Percentiles rank a stretch among this genome's conserved stretches.
phyloP scores from a whole-genome alignment of 2,113 vertebrate species.

The Miniopterus natalensis region DNA sequence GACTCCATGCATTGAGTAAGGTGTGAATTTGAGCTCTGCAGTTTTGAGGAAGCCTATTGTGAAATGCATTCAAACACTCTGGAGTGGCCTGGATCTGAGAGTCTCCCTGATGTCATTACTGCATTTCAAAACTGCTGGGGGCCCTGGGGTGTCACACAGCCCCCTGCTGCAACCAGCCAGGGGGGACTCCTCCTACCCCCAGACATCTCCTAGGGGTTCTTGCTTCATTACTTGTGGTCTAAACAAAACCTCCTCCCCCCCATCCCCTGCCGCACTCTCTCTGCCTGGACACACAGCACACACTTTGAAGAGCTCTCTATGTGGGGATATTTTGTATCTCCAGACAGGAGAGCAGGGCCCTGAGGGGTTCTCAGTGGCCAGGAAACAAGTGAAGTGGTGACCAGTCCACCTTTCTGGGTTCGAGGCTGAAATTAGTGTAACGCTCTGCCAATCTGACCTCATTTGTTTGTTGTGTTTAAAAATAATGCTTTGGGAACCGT shows the following conservation, averaged over 20 bases:
- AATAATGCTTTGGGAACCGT: conserved; percentile 70
- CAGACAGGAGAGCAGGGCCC: accelerated
- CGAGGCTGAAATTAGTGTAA: conserved; percentile 70
- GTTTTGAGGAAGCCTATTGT: conserved; percentile 93
- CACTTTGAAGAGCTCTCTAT: not conserved
- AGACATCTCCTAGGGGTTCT: too few relatives aligned
- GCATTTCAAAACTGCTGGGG: conserved; percentile 90
- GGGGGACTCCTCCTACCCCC: accelerated
- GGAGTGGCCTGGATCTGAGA: conserved; percentile 91
- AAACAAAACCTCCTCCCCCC: not conserved
- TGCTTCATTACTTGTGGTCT: too few relatives aligned
- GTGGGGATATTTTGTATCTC: not conserved
- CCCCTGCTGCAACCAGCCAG: conserved; percentile 82
- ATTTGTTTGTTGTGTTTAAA: conserved; percentile 71
- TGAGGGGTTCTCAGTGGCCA: conserved; percentile 47
- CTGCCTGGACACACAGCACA: not conserved
- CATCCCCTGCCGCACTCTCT: accelerated
- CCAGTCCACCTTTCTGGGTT: conserved; percentile 68
- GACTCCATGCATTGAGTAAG: conserved; percentile 94
- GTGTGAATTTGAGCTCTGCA: conserved; percentile 95
- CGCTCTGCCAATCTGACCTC: conserved; percentile 77
- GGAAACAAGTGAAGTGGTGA: conserved; percentile 76
- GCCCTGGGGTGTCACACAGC: conserved; percentile 89
- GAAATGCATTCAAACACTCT: conserved; percentile 95
- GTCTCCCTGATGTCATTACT: conserved; percentile 90